Conservation (phyloP, 2,888 invertebrate species). For the Drosophila kambysellisi region DNA sequence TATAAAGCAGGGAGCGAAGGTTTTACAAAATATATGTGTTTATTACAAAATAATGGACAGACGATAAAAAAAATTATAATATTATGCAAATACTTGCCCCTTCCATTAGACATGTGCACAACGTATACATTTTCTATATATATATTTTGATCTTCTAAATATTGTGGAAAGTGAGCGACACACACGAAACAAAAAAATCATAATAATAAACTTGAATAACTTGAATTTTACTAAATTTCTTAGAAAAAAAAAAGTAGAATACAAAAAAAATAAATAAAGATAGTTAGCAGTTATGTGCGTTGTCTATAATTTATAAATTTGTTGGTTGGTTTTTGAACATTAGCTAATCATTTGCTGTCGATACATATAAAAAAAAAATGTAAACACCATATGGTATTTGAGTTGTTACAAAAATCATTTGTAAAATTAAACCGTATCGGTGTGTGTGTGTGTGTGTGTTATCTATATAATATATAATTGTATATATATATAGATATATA, state of each 20-base stretch:
- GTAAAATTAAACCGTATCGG: conserved; percentile 60
- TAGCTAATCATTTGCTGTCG: conserved; percentile 54
- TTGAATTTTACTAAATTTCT: conserved; percentile 61
- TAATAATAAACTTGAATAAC: conserved; percentile 27
- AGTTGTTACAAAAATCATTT: conserved; percentile 49
- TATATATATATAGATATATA: conserved; percentile 18
- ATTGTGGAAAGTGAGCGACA: conserved; percentile 16
- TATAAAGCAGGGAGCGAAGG: conserved; percentile 35
- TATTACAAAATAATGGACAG: conserved; percentile 49
- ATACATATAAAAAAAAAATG: conserved; percentile 45
- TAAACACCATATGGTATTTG: conserved; percentile 49
- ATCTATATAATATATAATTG: conserved; percentile 39
- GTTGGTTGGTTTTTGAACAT: conserved; percentile 42
- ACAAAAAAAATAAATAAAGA: conserved; percentile 15
- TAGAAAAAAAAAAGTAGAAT: conserved; percentile 31
- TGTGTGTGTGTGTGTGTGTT: conserved; percentile 43
- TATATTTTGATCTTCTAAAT: neutral
- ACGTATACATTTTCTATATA: conserved; percentile 8
- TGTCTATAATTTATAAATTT: conserved; percentile 55
- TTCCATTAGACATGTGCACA: conserved; percentile 21
- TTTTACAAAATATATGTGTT: conserved; percentile 34
- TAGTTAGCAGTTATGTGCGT: conserved; percentile 59
- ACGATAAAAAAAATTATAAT: conserved; percentile 22
- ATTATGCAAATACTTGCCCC: conserved; percentile 31
- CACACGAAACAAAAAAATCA: conserved; percentile 26